These are phyloP conservation scores for Arctia plantaginis DNA, from an alignment of 2,888 invertebrate genomes.

Conservation along the genomic window DNA sequence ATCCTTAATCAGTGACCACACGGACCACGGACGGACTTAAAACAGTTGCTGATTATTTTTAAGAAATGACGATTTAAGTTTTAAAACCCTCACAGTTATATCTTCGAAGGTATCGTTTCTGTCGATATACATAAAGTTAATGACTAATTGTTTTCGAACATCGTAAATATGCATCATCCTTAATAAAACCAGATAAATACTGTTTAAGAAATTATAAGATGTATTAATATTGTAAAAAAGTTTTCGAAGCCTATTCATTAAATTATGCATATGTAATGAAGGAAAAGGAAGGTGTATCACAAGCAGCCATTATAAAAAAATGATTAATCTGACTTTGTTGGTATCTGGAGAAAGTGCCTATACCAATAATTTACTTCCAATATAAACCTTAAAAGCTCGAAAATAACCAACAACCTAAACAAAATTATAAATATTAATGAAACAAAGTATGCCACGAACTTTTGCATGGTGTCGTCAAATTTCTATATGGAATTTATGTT, in stretches of 20 bases:
- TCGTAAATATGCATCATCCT: too few species aligned
- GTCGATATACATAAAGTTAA: too few species aligned
- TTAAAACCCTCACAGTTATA: too few species aligned
- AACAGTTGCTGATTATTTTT: too few species aligned
- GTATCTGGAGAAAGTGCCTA: slow-evolving; percentile 49
- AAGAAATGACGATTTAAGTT: too few species aligned
- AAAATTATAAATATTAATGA: slow-evolving; percentile 79
- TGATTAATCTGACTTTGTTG: slow-evolving; percentile 21
- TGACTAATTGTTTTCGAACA: too few species aligned
- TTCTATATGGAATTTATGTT: slow-evolving; percentile 70
- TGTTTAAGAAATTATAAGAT: neutral
- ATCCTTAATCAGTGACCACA: too few species aligned
- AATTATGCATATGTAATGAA: neutral
- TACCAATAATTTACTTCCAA: slow-evolving; percentile 38
- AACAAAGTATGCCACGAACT: slow-evolving; percentile 76
- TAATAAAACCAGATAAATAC: neutral
- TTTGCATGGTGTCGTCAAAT: slow-evolving; percentile 74
- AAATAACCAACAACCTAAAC: slow-evolving; percentile 66
- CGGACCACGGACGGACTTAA: too few species aligned
- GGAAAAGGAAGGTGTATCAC: neutral
- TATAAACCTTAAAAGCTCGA: slow-evolving; percentile 64
- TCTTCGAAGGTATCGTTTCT: too few species aligned
- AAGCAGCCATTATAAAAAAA: slow-evolving; percentile 9
- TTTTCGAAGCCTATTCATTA: neutral
- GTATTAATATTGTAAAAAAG: neutral